Base-by-base conservation (phyloP, 2,113 vertebrate genomes). In the Choloepus hoffmanni region DNA sequence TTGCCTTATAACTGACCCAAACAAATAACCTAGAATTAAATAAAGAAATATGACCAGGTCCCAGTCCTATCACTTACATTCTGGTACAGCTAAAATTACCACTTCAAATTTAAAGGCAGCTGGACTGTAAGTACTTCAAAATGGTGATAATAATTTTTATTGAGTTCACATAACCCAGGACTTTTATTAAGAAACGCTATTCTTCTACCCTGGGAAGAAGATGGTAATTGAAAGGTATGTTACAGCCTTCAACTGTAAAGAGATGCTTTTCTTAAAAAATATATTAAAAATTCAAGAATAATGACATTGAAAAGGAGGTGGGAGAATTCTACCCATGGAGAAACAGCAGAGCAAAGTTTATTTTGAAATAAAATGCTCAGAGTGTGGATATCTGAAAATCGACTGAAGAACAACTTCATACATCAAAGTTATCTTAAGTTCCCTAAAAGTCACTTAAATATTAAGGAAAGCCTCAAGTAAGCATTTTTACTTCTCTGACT, bases 291-390 rank as follows among this genome's bases (percentile, higher is more conserved):
- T 70, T 53, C 76, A 86, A 94, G 79, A 90, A 86, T 62, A 95
- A 94, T 92, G 77, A 95, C 85, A 85, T 96, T 96, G 95, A 83
- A 84, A 95, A 79, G 90, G 81, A 95, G 50, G 92, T 62, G 28
- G 63, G 33, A 88, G 60, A 92, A 78, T 55, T 78, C 58, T 79
- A 91, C 21, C 81, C 19, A 5, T 4, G n/a, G 67, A 94, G 81
- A 95, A 84, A 95, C 14, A 45, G 60, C 72, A 16, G 33, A 97
- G 45, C 26, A 55, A 95, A 70, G 24, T 95, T 95, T 97, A 95
- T 95, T 93, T 74, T 92, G 94, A 97, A 95, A 94, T 94, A 72
- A 76, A 88, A 60, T 15, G n/a, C 36, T 55, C 50, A 45, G 0
- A 36, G 45, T 9, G 19, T 55, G 23, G 70, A 74, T 53, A 33